Evolutionary conservation across 1,140 invertebrate species (phyloP).

Genomic region (Rhynchophorus ferrugineus): DNA sequence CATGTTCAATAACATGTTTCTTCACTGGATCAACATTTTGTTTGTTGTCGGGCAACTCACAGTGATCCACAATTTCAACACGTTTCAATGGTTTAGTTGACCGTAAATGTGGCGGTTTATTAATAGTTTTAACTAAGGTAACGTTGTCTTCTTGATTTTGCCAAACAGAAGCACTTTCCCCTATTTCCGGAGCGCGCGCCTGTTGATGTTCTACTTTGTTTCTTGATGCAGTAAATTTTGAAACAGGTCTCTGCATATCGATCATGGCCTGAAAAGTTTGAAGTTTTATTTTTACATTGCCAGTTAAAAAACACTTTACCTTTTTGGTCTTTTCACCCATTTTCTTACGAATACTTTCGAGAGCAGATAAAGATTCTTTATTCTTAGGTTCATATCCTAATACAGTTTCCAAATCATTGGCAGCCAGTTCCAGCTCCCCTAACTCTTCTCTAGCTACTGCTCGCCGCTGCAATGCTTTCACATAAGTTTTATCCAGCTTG

Average conservation of each 20-base stretch:
- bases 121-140: slow-evolving; percentile 27
- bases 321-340: too few relatives aligned
- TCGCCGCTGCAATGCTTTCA: slow-evolving; percentile 72
- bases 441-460: slow-evolving; percentile 60
- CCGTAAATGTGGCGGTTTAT: slow-evolving; percentile 32
- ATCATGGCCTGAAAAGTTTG: slow-evolving; percentile 1
- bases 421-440: slow-evolving; percentile 55
- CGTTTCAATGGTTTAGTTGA: slow-evolving; percentile 34
- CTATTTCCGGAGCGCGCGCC: slow-evolving; percentile 3
- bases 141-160: slow-evolving; percentile 18
- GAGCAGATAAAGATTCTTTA: slow-evolving; percentile 49
- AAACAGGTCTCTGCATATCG: slow-evolving; percentile 27
- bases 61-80: slow-evolving; percentile 30
- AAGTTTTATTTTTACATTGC: too few relatives aligned
- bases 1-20: slow-evolving; percentile 22
- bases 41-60: background rate
- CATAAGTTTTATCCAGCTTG: slow-evolving; percentile 63
- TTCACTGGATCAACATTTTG: slow-evolving; percentile 5
- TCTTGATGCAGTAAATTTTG: slow-evolving; percentile 33
- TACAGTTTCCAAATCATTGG: slow-evolving; percentile 57
- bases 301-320: too few relatives aligned
- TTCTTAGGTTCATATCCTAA: slow-evolving; percentile 67
- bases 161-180: slow-evolving; percentile 17
- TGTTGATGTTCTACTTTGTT: slow-evolving; percentile 19
- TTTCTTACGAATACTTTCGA: slow-evolving; percentile 50